These are phyloP conservation scores for Cherax destructor DNA, from an alignment of 1,140 invertebrate species.

Conservation along the genomic window DNA sequence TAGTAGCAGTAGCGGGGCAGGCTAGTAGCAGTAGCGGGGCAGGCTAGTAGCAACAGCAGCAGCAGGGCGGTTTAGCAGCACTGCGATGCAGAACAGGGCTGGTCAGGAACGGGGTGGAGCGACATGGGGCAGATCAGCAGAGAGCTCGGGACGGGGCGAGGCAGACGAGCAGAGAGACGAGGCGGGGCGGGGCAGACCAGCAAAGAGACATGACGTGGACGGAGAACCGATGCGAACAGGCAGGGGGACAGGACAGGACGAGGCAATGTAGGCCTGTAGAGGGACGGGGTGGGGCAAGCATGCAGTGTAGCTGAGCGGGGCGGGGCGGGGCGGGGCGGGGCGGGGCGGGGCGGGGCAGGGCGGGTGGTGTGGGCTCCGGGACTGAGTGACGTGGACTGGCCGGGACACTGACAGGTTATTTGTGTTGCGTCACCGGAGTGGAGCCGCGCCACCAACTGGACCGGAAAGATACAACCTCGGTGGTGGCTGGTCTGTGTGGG, in stretches of 20 bases:
- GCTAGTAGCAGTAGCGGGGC: background rate
- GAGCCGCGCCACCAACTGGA: slow-evolving; percentile 43
- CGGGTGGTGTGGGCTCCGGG: background rate
- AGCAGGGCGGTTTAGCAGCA: background rate
- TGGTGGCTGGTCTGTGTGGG: slow-evolving; percentile 10
- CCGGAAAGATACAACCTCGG: slow-evolving; percentile 56
- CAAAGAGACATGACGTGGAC: too few relatives aligned
- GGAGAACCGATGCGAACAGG: too few relatives aligned
- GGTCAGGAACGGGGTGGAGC: background rate
- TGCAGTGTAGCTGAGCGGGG: background rate
- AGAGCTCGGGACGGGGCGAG: background rate
- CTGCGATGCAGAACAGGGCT: background rate
- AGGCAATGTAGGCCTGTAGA: background rate
- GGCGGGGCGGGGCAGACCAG: background rate
- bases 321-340: background rate
- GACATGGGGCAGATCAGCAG: background rate
- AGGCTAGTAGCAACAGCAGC: background rate
- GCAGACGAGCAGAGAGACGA: background rate
- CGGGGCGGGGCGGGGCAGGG: background rate
- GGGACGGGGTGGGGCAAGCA: background rate
- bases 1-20: background rate
- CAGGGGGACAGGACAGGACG: background rate
- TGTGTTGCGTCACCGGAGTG: slow-evolving; percentile 56
- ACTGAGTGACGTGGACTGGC: slow-evolving; percentile 54
- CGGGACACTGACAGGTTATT: slow-evolving; percentile 58